Evolutionary conservation across 2,797 vertebrate genomes (phyloP).

Genomic region (Sebastes oblongus): DNA sequence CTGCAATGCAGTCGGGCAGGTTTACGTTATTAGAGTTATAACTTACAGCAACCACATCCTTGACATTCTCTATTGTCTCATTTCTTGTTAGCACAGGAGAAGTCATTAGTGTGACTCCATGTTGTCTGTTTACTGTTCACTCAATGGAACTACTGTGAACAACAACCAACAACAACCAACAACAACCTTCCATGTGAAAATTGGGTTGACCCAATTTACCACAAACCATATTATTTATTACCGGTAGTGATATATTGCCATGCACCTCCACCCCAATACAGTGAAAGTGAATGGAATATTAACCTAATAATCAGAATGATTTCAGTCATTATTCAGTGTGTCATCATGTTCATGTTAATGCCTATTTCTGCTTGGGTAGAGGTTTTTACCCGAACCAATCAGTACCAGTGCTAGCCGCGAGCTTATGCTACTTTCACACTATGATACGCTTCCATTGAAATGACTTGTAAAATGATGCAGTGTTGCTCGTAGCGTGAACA

Average conservation of each 20-base stretch:
- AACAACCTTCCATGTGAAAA: not conserved
- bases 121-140: not conserved
- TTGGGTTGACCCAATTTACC: not conserved
- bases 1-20: slow-evolving; percentile 48
- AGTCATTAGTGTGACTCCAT: not conserved
- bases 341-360: not conserved
- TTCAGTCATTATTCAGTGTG: not conserved
- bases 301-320: not conserved
- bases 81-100: not conserved
- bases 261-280: not conserved
- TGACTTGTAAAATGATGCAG: too few species aligned
- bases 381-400: not conserved
- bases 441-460: too few species aligned
- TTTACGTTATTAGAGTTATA: not conserved
- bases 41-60: not conserved
- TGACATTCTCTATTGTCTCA: not conserved
- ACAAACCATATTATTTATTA: not conserved
- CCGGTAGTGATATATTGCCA: not conserved
- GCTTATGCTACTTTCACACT: too few species aligned
- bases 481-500: too few species aligned
- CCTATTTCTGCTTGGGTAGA: not conserved
- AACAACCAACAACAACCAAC: not conserved
- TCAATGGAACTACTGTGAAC: not conserved
- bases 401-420: not conserved
- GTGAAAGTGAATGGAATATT: not conserved